A percentile compares a stretch with the other conserved stretches of the same genome.
phyloP scores from a whole-genome alignment of 2,888 invertebrate genomes.

The Rhagonycha fulva region DNA sequence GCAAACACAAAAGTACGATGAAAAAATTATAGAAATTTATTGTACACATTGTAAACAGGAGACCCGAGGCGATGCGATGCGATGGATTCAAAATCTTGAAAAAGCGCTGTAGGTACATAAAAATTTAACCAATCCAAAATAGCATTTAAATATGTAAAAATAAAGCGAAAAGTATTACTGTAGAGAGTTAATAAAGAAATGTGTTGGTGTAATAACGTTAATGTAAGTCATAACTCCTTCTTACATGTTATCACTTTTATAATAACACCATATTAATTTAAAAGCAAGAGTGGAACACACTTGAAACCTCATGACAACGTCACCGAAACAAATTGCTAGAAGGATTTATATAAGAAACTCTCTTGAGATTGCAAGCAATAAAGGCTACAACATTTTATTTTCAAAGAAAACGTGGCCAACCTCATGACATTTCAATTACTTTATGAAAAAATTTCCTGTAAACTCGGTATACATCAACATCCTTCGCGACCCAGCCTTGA shows the following conservation, averaged over 20 bases:
- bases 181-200: not conserved
- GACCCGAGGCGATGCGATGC: not conserved
- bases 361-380: slow-evolving; percentile 26
- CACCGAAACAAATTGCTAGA: slow-evolving; percentile 26
- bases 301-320: slow-evolving; percentile 18
- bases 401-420: slow-evolving; percentile 17
- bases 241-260: not conserved
- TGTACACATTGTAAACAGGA: too few relatives aligned
- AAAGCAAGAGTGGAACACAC: slow-evolving; percentile 5
- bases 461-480: not conserved
- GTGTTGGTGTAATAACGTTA: not conserved
- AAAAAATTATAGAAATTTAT: too few relatives aligned
- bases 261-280: slow-evolving; percentile 1
- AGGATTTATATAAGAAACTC: slow-evolving; percentile 28
- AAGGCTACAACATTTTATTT: slow-evolving; percentile 17
- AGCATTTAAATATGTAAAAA: not conserved
- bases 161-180: not conserved
- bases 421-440: slow-evolving; percentile 19
- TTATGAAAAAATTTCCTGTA: not conserved
- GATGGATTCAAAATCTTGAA: not conserved
- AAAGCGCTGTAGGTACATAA: too few relatives aligned
- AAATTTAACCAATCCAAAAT: too few relatives aligned
- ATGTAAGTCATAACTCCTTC: not conserved
- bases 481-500: not conserved
- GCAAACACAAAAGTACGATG: too few relatives aligned